Conservation (phyloP, 2,797 vertebrate species). For the Gastrophryne carolinensis region DNA sequence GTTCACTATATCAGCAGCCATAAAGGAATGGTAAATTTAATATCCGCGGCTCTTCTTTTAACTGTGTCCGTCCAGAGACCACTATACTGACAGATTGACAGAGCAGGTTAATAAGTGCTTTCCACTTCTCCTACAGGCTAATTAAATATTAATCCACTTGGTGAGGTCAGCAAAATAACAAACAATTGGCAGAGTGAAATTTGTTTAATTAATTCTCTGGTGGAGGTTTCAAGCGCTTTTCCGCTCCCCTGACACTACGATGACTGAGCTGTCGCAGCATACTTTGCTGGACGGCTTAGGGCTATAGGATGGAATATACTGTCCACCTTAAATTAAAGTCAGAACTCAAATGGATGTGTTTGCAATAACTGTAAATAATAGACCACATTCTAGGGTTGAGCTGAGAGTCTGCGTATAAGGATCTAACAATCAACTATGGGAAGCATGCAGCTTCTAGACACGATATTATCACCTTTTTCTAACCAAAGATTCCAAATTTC, state of each 20-base stretch:
- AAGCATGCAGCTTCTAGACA: not conserved
- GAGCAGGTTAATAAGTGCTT: slow-evolving; percentile 98
- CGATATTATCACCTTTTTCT: too few relatives aligned
- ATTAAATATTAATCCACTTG: slow-evolving; percentile 99
- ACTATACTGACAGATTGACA: slow-evolving; percentile 90
- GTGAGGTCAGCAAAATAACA: slow-evolving; percentile 98
- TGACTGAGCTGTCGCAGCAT: slow-evolving; percentile 59
- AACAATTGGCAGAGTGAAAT: slow-evolving; percentile 85
- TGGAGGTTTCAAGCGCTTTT: slow-evolving; percentile 68
- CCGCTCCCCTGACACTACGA: slow-evolving; percentile 68
- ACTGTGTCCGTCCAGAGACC: slow-evolving; percentile 59
- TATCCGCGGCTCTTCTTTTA: slow-evolving; percentile 53
- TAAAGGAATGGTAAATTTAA: slow-evolving; percentile 11
- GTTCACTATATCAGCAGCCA: slow-evolving; percentile 7
- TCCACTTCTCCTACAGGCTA: slow-evolving; percentile 95
- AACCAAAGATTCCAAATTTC: too few relatives aligned
- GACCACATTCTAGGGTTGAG: not conserved
- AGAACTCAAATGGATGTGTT: not conserved
- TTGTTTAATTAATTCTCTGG: slow-evolving; percentile 93
- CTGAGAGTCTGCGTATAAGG: not conserved
- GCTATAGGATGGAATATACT: slow-evolving; percentile 52
- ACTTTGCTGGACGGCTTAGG: slow-evolving; percentile 65
- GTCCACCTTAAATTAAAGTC: slow-evolving; percentile 34
- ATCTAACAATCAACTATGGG: not conserved
- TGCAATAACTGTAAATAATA: not conserved